phyloP scores from a whole-genome alignment of 92 coral and sea anemone genomes.

The Epizoanthus stellaris region DNA sequence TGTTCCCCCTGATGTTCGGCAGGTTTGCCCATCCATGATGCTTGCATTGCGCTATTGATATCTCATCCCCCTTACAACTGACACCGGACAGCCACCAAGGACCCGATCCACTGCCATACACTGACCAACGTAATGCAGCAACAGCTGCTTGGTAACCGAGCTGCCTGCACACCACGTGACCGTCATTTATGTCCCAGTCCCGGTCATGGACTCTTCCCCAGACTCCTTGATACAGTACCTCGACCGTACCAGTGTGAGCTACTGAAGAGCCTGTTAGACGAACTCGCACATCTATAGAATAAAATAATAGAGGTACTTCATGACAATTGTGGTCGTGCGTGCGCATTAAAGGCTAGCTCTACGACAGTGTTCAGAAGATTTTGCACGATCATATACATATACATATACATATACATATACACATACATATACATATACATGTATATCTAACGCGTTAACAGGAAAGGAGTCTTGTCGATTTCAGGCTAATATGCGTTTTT shows the following conservation, averaged over 20 bases:
- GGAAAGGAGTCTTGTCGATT: too few species aligned
- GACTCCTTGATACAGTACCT: slow-evolving; percentile 15
- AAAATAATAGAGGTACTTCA: too few species aligned
- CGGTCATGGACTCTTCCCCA: not conserved
- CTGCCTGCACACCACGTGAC: slow-evolving; percentile 3
- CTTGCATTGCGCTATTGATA: not conserved
- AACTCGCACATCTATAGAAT: not conserved
- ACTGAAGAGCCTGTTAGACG: slow-evolving; percentile 2
- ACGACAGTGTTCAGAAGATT: too few species aligned
- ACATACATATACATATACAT: too few species aligned
- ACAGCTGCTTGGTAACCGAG: slow-evolving; percentile 6
- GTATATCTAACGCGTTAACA: too few species aligned
- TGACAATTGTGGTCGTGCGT: too few species aligned
- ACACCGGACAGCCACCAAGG: slow-evolving; percentile 21
- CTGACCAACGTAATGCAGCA: not conserved
- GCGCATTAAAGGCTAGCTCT: too few species aligned
- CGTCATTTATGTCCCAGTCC: not conserved
- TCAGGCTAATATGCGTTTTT: too few species aligned
- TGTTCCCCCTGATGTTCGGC: not conserved
- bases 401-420: too few species aligned
- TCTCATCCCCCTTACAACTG: not conserved
- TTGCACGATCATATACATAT: too few species aligned
- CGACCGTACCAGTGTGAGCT: not conserved
- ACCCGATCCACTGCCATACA: not conserved
- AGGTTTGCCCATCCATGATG: not conserved